phyloP scores from a whole-genome alignment of 1,140 invertebrate genomes.

The Stegodyphus mimosarum region DNA sequence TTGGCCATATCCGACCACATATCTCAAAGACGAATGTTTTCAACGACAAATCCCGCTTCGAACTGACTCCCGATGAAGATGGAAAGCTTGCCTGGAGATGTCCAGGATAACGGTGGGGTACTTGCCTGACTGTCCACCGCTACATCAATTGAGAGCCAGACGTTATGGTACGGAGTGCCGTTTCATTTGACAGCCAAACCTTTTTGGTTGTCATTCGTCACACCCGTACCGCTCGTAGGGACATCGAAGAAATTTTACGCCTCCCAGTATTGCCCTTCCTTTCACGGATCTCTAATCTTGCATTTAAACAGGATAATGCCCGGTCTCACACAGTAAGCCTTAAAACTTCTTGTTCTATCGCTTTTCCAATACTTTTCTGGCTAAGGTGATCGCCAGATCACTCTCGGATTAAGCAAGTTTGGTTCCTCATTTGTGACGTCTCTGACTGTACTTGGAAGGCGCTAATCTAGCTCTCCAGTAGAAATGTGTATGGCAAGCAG shows the following conservation, averaged over 20 bases:
- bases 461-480: too few relatives aligned
- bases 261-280: too few relatives aligned
- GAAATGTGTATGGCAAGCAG: too few relatives aligned
- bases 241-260: background rate
- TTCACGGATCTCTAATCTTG: too few relatives aligned
- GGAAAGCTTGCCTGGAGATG: background rate
- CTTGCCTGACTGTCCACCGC: background rate
- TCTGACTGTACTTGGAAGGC: too few relatives aligned
- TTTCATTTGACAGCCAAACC: conserved; percentile 3
- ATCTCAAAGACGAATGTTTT: background rate
- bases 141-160: background rate
- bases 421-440: too few relatives aligned
- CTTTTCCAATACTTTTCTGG: too few relatives aligned
- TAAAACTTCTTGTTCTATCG: too few relatives aligned
- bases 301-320: too few relatives aligned
- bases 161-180: background rate
- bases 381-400: too few relatives aligned
- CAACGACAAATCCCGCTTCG: background rate
- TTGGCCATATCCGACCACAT: background rate
- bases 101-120: conserved; percentile 1
- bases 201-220: conserved; percentile 5
- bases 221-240: background rate
- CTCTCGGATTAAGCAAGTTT: too few relatives aligned
- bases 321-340: too few relatives aligned
- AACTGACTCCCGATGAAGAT: background rate